Evolutionary conservation across 2,113 vertebrate genomes (phyloP), one percentile per base, ranked within the genome.

Genomic region (Lontra canadensis): DNA sequence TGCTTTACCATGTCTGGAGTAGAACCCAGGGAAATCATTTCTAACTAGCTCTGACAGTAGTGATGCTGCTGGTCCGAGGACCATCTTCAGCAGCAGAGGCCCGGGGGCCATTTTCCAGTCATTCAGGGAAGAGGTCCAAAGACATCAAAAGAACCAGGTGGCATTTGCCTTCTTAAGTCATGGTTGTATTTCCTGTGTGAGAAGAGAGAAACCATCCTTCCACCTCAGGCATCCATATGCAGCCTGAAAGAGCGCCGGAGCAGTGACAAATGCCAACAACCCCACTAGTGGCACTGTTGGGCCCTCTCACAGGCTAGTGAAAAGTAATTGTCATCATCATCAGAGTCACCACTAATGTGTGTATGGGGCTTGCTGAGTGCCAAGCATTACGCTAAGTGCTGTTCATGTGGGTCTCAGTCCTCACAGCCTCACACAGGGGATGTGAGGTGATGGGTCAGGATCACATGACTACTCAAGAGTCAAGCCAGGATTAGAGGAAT

Each of bases 161-260:
- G 15, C 29, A 36, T 90, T 95, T 63, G 34, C 3, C 25, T 94
- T 84, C 36, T 67, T 80, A 44, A 76, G 69, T 29, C 44, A 47
- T 79, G 52, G n/a, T 81, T 94, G 39, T 55, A 82, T 90, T 94
- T 92, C 80, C 47, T 90, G 25, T 26, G 44, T 83, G 81, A 87
- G 47, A 47, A 55, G 42, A 79, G 52, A 63, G 49, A 79, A 95
- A 83, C 15, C 12, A 34, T 90, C 63, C 8, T 94, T n/a, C 47
- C 23, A 18, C 59, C 61, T 95, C n/a, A 42, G 25, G 44, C 12
- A 88, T 23, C 17, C 10, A 18, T 57, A 21, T 36, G 61, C n/a
- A 6, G 83, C 5, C 49, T 88, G 52, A 91, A 65, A 83, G 59
- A 39, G 13, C 52, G 79, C 20, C 31, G 52, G 55, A 78, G 26